Evolutionary conservation across 1,140 invertebrate genomes (phyloP).

Genomic region (Eumaeus atala): DNA sequence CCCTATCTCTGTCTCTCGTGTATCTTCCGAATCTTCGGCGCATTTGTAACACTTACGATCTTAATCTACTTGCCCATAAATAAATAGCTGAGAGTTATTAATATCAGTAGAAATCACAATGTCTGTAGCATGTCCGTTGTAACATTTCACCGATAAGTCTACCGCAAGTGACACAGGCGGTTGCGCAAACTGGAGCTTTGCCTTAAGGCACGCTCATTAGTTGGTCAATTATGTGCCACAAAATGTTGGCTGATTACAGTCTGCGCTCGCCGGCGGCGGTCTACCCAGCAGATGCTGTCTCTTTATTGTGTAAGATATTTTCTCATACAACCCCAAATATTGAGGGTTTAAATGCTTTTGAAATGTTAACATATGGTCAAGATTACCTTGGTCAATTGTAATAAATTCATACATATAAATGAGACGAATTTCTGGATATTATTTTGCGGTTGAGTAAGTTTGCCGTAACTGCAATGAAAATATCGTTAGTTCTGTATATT

Average conservation of each 20-base stretch:
- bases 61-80: too few relatives aligned
- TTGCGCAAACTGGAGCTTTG: slow-evolving; percentile 55
- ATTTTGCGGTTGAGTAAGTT: too few relatives aligned
- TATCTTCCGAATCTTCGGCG: too few relatives aligned
- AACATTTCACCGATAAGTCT: slow-evolving; percentile 18
- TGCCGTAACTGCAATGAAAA: too few relatives aligned
- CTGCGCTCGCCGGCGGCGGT: slow-evolving; percentile 39
- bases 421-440: too few relatives aligned
- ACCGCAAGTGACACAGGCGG: slow-evolving; percentile 46
- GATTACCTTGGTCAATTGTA: background rate
- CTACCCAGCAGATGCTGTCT: slow-evolving; percentile 47
- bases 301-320: slow-evolving; percentile 40
- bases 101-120: slow-evolving; percentile 7
- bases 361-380: background rate
- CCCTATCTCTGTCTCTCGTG: too few relatives aligned
- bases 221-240: slow-evolving; percentile 52
- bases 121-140: slow-evolving; percentile 17
- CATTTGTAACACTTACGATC: too few relatives aligned
- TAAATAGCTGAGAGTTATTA: too few relatives aligned
- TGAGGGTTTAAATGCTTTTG: background rate
- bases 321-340: slow-evolving; percentile 35
- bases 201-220: slow-evolving; percentile 57
- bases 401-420: background rate
- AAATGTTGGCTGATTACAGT: slow-evolving; percentile 62
- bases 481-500: too few relatives aligned